phyloP scores from a whole-genome alignment of 2,113 vertebrate genomes.

The Oxyura jamaicensis region DNA sequence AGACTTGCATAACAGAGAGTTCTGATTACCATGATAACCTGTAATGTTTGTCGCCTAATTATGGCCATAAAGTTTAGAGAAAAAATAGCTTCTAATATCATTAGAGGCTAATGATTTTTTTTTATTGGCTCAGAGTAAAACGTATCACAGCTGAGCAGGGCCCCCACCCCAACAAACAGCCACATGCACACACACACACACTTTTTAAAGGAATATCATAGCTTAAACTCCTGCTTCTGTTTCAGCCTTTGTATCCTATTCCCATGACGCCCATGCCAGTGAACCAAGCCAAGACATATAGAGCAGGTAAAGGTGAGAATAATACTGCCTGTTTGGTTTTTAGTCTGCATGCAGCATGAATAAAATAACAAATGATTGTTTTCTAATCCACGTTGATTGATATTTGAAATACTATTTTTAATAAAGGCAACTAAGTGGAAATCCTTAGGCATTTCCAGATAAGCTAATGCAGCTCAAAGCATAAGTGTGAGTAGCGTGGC shows the following conservation, averaged over 20 bases:
- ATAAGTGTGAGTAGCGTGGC: not conserved
- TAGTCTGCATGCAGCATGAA: conserved; percentile 76
- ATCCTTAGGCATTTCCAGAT: not conserved
- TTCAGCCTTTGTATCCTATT: conserved; percentile 94
- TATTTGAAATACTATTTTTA: not conserved
- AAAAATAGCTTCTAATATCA: not conserved
- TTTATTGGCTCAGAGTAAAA: not conserved
- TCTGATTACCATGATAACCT: not conserved
- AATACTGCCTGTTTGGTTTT: conserved; percentile 78
- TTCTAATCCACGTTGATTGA: not conserved
- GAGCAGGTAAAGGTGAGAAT: conserved; percentile 99
- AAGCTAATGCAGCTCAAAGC: not conserved
- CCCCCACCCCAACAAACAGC: not conserved
- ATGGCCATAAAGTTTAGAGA: not conserved
- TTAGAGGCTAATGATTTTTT: not conserved
- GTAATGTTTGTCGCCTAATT: not conserved
- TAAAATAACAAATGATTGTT: not conserved
- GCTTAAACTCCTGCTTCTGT: conserved; percentile 54
- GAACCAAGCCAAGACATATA: conserved; percentile 98
- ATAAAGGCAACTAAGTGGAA: not conserved
- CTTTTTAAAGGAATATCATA: not conserved
- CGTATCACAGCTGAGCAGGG: not conserved
- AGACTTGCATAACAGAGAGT: not conserved
- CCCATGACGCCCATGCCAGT: conserved; percentile 97
- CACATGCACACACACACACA: accelerated